Conservation (phyloP, 2,113 vertebrate species). For the Chrysochloris asiatica region DNA sequence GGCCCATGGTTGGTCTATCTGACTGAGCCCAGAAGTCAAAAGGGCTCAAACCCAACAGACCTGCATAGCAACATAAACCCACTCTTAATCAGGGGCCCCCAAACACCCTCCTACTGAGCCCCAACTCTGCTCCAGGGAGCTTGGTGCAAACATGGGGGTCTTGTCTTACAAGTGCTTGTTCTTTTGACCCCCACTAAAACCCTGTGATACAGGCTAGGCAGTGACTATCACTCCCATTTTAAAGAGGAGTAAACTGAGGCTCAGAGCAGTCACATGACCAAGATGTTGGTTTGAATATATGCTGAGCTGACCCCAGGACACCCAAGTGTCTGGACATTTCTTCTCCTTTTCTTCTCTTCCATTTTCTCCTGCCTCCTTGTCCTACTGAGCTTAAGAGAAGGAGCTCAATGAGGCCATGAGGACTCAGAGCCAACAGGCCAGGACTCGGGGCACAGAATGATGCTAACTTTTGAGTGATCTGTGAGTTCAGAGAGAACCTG, state of each 20-base stretch:
- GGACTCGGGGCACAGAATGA: background rate
- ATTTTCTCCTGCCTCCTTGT: background rate
- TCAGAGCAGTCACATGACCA: background rate
- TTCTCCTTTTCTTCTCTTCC: background rate
- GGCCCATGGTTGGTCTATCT: background rate
- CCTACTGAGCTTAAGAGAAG: background rate
- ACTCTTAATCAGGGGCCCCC: fast-evolving
- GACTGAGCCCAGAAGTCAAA: background rate
- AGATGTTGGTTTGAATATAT: background rate
- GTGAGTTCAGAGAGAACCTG: background rate
- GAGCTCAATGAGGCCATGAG: background rate
- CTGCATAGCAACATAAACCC: background rate
- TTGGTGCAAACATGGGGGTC: background rate
- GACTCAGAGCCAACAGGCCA: background rate
- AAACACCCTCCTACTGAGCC: background rate
- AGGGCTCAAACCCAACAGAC: fast-evolving
- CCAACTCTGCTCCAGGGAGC: background rate
- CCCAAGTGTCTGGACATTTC: background rate
- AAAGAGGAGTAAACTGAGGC: background rate
- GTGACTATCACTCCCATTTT: background rate
- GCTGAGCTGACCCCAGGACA: background rate
- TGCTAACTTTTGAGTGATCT: background rate
- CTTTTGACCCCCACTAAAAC: background rate
- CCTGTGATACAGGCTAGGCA: background rate
- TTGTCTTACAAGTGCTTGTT: background rate